These are phyloP conservation scores for Mormoops blainvillei DNA, from an alignment of 2,113 vertebrate genomes.

Conservation along the genomic window DNA sequence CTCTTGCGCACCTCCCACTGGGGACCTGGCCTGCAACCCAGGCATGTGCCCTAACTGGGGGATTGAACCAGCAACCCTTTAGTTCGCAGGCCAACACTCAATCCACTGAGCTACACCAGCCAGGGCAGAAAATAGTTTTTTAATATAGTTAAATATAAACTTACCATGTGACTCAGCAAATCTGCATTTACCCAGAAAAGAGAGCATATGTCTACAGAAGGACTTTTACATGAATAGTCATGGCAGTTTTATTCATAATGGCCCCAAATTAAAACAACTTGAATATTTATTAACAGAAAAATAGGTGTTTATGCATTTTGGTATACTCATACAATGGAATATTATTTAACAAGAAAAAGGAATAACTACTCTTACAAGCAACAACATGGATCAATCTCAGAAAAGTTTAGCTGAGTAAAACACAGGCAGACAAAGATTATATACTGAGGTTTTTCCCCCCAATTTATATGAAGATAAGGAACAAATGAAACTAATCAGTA, in stretches of 20 bases:
- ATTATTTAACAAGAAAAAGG: background rate
- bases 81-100: too few species aligned
- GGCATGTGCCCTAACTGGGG: too few species aligned
- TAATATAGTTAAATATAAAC: constrained; percentile 1
- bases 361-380: background rate
- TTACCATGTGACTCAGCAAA: background rate
- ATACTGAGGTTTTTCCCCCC: background rate
- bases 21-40: too few species aligned
- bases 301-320: background rate
- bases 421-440: background rate
- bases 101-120: too few species aligned
- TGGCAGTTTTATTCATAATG: background rate
- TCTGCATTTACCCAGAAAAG: background rate
- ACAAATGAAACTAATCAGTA: background rate
- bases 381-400: background rate
- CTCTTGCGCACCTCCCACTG: too few species aligned
- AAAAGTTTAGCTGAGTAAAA: background rate
- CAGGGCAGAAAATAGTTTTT: too few species aligned
- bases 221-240: background rate
- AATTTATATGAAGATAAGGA: background rate
- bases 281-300: background rate
- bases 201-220: background rate
- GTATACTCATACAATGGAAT: background rate
- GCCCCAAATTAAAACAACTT: background rate
- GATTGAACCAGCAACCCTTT: too few species aligned